A percentile compares a stretch with the other conserved stretches of the same genome.
phyloP scores from a whole-genome alignment of 2,888 invertebrate species.

The Rotaria macrura region DNA sequence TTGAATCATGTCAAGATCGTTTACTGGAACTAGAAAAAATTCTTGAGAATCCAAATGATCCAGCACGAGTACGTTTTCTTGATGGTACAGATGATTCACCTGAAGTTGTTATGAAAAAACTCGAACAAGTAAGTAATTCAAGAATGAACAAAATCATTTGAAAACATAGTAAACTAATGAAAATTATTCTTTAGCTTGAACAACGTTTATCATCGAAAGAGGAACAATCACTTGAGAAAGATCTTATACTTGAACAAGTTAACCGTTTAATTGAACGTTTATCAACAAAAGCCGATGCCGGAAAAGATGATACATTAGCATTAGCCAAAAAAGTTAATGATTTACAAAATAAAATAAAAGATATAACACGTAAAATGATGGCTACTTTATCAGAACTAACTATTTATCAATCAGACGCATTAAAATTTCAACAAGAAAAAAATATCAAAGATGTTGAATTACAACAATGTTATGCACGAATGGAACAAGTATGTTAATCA shows the following conservation, averaged over 20 bases:
- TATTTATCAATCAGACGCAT: conserved; percentile 47
- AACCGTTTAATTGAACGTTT: conserved; percentile 43
- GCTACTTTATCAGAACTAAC: conserved; percentile 49
- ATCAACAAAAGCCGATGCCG: conserved; percentile 42
- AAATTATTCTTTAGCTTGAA: conserved; percentile 42
- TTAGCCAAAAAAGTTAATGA: conserved; percentile 46
- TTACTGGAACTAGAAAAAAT: conserved; percentile 47
- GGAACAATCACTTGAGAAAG: conserved; percentile 47
- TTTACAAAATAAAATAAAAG: conserved; percentile 34
- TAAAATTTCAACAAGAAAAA: conserved; percentile 42
- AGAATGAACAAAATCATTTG: background rate
- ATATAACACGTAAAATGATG: conserved; percentile 49
- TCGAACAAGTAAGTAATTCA: conserved; percentile 42
- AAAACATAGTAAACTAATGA: background rate
- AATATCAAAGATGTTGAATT: conserved; percentile 44
- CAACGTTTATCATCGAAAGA: conserved; percentile 46
- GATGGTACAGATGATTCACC: conserved; percentile 46
- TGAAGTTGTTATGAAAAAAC: conserved; percentile 44
- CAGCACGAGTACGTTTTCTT: conserved; percentile 43
- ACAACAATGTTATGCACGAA: conserved; percentile 37
- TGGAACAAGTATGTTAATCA: conserved; percentile 23
- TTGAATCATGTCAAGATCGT: conserved; percentile 46
- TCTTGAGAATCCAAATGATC: conserved; percentile 46
- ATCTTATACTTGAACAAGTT: conserved; percentile 47
- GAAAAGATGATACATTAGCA: conserved; percentile 47